These are phyloP conservation scores for Myathropa florea DNA, from an alignment of 2,888 invertebrate species.

Conservation along the genomic window DNA sequence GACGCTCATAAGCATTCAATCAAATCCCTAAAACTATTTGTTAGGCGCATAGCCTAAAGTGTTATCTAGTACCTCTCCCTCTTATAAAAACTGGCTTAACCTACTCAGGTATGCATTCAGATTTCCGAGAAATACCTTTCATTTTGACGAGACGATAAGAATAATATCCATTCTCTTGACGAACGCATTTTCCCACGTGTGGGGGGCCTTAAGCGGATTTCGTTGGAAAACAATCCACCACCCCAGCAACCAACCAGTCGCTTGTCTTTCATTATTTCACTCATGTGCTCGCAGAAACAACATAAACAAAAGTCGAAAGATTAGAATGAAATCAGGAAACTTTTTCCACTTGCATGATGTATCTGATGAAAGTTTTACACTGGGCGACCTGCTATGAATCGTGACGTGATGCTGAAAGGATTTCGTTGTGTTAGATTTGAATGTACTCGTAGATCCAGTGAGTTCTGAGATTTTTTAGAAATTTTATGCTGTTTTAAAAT, in stretches of 20 bases:
- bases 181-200: conserved; percentile 17
- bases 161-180: neutral
- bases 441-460: too few species aligned
- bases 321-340: conserved; percentile 5
- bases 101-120: neutral
- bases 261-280: neutral
- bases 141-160: conserved; percentile 19
- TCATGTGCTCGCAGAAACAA: neutral
- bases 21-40: neutral
- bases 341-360: neutral
- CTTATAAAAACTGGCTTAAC: neutral
- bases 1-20: too few species aligned
- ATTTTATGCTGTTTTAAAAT: too few species aligned
- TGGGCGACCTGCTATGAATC: neutral
- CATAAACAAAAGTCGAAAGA: conserved; percentile 11
- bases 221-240: neutral
- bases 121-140: neutral
- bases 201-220: conserved; percentile 29
- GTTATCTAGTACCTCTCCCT: neutral
- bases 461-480: too few species aligned
- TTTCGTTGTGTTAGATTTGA: neutral
- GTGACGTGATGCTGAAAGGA: neutral
- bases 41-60: neutral
- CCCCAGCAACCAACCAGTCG: neutral
- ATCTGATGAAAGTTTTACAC: neutral